phyloP scores from a whole-genome alignment of 1,140 invertebrate species.

The Aradophagus sp. region DNA sequence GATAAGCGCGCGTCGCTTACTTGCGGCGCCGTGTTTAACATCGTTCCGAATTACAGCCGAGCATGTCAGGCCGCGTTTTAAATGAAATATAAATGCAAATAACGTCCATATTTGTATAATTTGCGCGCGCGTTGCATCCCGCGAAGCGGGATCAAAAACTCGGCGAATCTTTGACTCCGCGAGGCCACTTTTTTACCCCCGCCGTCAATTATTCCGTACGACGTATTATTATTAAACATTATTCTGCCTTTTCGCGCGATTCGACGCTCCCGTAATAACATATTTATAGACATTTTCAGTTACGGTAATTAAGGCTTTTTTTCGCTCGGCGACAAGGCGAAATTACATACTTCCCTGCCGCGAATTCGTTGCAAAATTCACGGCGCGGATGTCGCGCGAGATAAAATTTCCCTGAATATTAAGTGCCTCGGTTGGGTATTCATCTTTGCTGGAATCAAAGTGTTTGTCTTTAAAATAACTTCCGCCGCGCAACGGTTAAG shows the following conservation, averaged over 20 bases:
- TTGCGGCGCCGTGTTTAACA: constrained; percentile 31
- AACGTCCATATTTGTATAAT: constrained; percentile 33
- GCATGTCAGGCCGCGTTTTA: constrained; percentile 32
- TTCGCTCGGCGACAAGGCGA: background rate
- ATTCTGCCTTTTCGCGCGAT: background rate
- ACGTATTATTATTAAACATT: constrained; percentile 37
- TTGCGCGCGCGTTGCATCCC: constrained; percentile 7
- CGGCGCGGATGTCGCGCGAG: constrained; percentile 1
- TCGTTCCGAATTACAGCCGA: constrained; percentile 34
- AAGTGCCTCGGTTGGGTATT: constrained; percentile 10
- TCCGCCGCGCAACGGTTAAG: background rate
- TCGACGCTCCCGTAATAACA: constrained; percentile 17
- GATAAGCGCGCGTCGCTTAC: constrained; percentile 32
- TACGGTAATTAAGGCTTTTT: constrained; percentile 10
- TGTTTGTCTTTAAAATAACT: constrained; percentile 24
- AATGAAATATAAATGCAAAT: constrained; percentile 46
- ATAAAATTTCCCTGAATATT: constrained; percentile 7
- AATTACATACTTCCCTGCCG: constrained; percentile 20
- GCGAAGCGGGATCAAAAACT: constrained; percentile 13
- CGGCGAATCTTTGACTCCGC: constrained; percentile 13
- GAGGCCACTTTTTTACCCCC: background rate
- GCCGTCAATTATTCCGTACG: constrained; percentile 17
- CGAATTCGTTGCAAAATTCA: constrained; percentile 10
- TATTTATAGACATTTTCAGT: constrained; percentile 19
- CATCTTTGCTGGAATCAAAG: constrained; percentile 16